Conservation (phyloP, 2,113 vertebrate species). For the Microcebus tavaratra region DNA sequence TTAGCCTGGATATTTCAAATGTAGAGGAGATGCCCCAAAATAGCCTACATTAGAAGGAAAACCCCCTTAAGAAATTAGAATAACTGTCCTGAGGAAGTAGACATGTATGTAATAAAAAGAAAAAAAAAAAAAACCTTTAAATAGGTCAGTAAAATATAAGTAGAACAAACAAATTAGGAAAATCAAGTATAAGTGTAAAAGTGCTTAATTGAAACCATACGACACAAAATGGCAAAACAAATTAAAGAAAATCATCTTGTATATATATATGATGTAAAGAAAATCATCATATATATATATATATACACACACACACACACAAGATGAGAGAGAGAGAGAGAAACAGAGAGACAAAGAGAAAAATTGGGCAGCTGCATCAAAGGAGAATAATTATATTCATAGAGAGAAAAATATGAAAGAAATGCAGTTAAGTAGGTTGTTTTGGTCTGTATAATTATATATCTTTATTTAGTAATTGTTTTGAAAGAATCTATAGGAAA, state of each 20-base stretch:
- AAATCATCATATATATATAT: neutral
- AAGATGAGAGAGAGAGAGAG: neutral
- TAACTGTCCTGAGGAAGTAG: neutral
- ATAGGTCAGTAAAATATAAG: neutral
- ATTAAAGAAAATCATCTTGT: neutral
- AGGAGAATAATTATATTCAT: neutral
- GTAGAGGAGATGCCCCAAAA: rapidly evolving
- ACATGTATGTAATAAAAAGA: neutral
- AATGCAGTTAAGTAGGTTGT: neutral
- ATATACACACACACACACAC: neutral
- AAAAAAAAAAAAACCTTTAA: neutral
- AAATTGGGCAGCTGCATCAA: too few relatives aligned
- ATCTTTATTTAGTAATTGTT: neutral
- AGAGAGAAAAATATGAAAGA: neutral
- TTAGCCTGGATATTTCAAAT: neutral
- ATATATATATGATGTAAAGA: neutral
- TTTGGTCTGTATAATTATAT: neutral
- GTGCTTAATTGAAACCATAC: neutral
- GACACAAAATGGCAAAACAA: neutral
- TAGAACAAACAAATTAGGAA: neutral
- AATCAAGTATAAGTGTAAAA: neutral
- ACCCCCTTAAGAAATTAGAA: neutral
- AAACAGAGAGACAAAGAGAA: too few relatives aligned
- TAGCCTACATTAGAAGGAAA: neutral
- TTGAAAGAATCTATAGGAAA: neutral